Percentiles rank a stretch among this genome's conserved stretches.
Conservation (phyloP, 2,888 invertebrate genomes). For the Caenorhabditis sp. region DNA sequence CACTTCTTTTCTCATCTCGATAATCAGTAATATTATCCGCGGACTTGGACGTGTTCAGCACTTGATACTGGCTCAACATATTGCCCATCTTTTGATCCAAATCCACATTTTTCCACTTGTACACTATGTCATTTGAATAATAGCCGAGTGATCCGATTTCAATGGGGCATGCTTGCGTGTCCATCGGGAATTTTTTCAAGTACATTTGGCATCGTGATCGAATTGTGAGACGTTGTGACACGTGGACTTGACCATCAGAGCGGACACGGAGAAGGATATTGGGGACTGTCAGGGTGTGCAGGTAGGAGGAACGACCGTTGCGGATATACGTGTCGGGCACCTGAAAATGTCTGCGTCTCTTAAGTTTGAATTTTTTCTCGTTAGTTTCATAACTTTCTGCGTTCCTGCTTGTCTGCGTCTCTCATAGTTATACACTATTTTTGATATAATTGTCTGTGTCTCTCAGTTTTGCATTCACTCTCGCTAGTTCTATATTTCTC, state of each 20-base stretch:
- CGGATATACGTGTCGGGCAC: slow-evolving; percentile 89
- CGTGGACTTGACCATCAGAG: slow-evolving; percentile 88
- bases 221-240: slow-evolving; percentile 88
- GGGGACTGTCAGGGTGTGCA: slow-evolving; percentile 95
- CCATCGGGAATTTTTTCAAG: slow-evolving; percentile 86
- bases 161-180: slow-evolving; percentile 74
- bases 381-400: too few relatives aligned
- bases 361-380: too few relatives aligned
- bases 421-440: too few relatives aligned
- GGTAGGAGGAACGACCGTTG: slow-evolving; percentile 91
- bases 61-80: slow-evolving; percentile 85
- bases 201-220: slow-evolving; percentile 87
- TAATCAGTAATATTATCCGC: slow-evolving; percentile 61
- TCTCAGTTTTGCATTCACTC: too few relatives aligned
- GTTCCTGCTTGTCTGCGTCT: too few relatives aligned
- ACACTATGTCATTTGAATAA: slow-evolving; percentile 81
- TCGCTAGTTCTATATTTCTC: too few relatives aligned
- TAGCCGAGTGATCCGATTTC: slow-evolving; percentile 77
- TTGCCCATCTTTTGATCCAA: slow-evolving; percentile 89
- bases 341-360: slow-evolving; percentile 5
- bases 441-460: too few relatives aligned
- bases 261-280: slow-evolving; percentile 89
- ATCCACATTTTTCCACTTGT: slow-evolving; percentile 80
- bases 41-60: slow-evolving; percentile 75
- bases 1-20: slow-evolving; percentile 45